phyloP scores from a whole-genome alignment of 1,140 invertebrate genomes.

The Cyclina sinensis region DNA sequence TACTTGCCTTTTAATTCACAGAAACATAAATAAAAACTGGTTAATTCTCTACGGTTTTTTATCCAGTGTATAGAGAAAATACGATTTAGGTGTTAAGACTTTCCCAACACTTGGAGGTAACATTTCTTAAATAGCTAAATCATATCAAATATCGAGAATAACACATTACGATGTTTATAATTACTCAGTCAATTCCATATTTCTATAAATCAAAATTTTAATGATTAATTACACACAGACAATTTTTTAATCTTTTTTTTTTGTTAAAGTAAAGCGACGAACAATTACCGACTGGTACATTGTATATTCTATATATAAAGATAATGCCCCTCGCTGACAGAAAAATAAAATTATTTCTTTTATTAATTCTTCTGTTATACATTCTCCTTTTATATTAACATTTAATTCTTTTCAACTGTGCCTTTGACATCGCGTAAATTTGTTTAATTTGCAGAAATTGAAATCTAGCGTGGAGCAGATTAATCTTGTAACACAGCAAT shows the following conservation, averaged over 20 bases:
- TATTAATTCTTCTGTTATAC: not conserved
- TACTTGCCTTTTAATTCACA: too few species aligned
- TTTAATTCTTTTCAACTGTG: conserved; percentile 13
- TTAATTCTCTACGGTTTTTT: too few species aligned
- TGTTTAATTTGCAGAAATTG: conserved; percentile 28
- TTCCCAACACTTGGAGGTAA: conserved; percentile 6
- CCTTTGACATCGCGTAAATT: conserved; percentile 8
- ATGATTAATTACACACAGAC: conserved; percentile 12
- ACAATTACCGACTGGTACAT: not conserved
- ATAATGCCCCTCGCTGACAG: conserved; percentile 9
- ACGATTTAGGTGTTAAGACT: too few species aligned
- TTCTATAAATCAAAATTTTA: conserved; percentile 20
- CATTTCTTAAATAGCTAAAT: not conserved
- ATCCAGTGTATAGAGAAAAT: too few species aligned
- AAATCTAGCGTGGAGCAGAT: not conserved
- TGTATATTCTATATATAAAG: not conserved
- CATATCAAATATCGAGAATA: conserved; percentile 24
- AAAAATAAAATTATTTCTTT: not conserved
- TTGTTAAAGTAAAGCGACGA: not conserved
- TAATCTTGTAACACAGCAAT: not conserved
- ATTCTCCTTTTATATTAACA: not conserved
- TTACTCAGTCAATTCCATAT: conserved; percentile 13
- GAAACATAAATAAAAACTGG: too few species aligned
- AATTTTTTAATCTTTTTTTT: not conserved
- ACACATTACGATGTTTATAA: conserved; percentile 6